These are phyloP conservation scores for Drosophila birchii DNA, from an alignment of 2,888 invertebrate genomes.

Conservation along the genomic window DNA sequence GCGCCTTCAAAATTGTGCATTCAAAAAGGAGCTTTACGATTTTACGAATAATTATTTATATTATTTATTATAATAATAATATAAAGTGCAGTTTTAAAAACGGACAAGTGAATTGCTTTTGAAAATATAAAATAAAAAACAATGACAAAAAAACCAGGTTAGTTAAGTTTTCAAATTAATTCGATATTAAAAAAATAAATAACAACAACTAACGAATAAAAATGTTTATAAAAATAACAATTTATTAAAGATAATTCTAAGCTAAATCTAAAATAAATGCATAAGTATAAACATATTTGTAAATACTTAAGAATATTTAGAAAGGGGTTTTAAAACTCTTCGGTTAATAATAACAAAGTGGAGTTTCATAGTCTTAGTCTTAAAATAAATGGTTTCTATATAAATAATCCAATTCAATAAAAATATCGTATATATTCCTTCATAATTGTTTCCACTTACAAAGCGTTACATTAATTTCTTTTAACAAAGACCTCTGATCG, in stretches of 20 bases:
- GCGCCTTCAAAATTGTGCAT: slow-evolving; percentile 16
- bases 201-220: too few species aligned
- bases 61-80: background rate
- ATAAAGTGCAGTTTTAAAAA: background rate
- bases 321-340: background rate
- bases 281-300: too few species aligned
- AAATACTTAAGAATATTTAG: background rate
- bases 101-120: background rate
- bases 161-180: background rate
- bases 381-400: background rate
- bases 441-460: background rate
- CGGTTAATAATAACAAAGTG: background rate
- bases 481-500: background rate
- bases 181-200: background rate
- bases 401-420: too few species aligned
- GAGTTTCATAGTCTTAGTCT: too few species aligned
- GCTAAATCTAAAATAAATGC: background rate
- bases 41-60: background rate
- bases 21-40: slow-evolving; percentile 7
- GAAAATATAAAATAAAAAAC: background rate
- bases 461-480: background rate
- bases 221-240: too few species aligned
- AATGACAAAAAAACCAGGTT: slow-evolving; percentile 7
- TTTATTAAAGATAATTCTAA: background rate
- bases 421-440: too few species aligned